phyloP scores from a whole-genome alignment of 2,113 vertebrate species.

The Corydoras maculifer region DNA sequence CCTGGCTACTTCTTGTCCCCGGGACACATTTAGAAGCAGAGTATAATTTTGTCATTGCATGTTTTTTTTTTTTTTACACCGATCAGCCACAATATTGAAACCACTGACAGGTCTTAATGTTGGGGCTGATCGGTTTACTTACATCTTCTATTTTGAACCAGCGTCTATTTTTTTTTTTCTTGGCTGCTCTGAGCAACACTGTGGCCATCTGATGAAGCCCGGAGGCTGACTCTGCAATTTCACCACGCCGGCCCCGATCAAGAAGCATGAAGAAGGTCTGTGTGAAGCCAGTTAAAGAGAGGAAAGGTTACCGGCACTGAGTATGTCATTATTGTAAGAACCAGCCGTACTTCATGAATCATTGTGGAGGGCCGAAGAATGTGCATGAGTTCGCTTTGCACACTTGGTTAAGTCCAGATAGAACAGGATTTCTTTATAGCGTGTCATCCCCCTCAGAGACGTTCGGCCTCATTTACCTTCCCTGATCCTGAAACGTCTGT shows the following conservation, averaged over 20 bases:
- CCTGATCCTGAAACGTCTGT: not conserved
- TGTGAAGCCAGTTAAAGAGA: slow-evolving; percentile 37
- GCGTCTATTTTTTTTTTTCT: not conserved
- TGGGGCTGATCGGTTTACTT: not conserved
- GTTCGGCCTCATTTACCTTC: not conserved
- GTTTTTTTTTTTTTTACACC: not conserved
- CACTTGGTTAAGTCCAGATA: slow-evolving; percentile 38
- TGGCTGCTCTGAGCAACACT: not conserved
- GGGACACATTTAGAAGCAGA: not conserved
- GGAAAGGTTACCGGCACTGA: slow-evolving; percentile 42
- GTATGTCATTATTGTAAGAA: slow-evolving; percentile 48
- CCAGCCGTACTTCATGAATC: slow-evolving; percentile 40
- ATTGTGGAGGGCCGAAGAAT: slow-evolving; percentile 46
- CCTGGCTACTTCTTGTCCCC: not conserved
- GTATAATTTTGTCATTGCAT: not conserved
- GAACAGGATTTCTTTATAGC: slow-evolving; percentile 23
- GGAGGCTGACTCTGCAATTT: slow-evolving; percentile 19
- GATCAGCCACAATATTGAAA: too few relatives aligned
- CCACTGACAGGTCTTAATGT: too few relatives aligned
- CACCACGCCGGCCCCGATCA: slow-evolving; percentile 34
- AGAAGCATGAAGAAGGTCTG: slow-evolving; percentile 25
- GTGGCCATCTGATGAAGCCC: not conserved
- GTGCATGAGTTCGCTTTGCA: slow-evolving; percentile 32
- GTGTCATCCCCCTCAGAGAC: too few relatives aligned
- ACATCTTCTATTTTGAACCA: not conserved